phyloP scores from a whole-genome alignment of 2,888 invertebrate species.

The Didymodactylos carnosus region DNA sequence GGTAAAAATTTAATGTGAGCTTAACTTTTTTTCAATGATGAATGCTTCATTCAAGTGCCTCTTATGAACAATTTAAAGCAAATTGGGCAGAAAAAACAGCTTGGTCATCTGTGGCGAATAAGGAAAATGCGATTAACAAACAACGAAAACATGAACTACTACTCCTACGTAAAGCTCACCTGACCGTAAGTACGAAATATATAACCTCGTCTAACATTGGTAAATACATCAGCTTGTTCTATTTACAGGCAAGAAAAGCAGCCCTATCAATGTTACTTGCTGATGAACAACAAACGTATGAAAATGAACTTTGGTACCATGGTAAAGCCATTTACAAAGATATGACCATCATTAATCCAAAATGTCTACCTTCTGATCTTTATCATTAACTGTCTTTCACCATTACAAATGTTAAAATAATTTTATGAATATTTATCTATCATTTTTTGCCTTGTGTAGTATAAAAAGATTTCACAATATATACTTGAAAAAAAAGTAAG shows the following conservation, averaged over 20 bases:
- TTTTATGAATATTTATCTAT: no score
- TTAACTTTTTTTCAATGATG: background rate
- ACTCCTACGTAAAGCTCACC: background rate
- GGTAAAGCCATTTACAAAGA: background rate
- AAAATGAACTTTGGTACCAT: background rate
- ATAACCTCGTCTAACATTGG: no score
- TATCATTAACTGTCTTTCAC: no score
- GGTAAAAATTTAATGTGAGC: background rate
- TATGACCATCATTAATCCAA: background rate
- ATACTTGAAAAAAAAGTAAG: no score
- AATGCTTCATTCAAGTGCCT: background rate
- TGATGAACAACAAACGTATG: background rate
- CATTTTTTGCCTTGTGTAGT: no score
- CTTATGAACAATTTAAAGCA: background rate
- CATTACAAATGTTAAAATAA: no score
- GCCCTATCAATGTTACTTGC: background rate
- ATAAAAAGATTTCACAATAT: no score
- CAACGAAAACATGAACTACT: background rate
- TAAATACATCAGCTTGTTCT: no score
- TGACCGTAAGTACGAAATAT: background rate
- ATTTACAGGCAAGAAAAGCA: background rate
- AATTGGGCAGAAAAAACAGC: background rate
- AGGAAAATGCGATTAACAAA: background rate
- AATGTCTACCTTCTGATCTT: background rate
- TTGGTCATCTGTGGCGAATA: background rate